A percentile compares a stretch with the other conserved stretches of the same genome.
These are phyloP conservation scores for Venturia canescens DNA, from an alignment of 1,140 invertebrate genomes.

Conservation along the genomic window DNA sequence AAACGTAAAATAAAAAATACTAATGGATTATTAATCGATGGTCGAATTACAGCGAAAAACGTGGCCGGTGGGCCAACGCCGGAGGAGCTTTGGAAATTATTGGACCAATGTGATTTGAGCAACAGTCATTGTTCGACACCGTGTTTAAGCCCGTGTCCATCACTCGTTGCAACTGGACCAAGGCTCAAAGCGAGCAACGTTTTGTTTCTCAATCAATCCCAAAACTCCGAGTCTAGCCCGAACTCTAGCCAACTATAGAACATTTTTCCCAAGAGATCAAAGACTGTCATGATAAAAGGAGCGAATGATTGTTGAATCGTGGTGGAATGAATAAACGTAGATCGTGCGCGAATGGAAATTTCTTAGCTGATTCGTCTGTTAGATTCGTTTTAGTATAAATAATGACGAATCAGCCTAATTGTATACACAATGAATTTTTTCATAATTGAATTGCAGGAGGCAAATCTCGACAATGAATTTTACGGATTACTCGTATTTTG, in stretches of 20 bases:
- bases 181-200: conserved; percentile 86
- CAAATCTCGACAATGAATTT: neutral
- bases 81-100: conserved; percentile 90
- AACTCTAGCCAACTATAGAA: conserved; percentile 65
- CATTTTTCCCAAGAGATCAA: neutral
- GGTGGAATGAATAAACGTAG: too few species aligned
- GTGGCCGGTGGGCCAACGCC: conserved; percentile 90
- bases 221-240: conserved; percentile 68
- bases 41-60: conserved; percentile 62
- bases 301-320: neutral
- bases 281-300: conserved; percentile 14
- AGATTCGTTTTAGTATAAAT: too few species aligned
- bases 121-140: conserved; percentile 90
- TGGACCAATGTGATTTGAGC: conserved; percentile 95
- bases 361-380: too few species aligned
- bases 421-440: too few species aligned
- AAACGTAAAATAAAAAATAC: too few species aligned
- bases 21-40: too few species aligned
- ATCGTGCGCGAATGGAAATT: too few species aligned
- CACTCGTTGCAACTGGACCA: conserved; percentile 78
- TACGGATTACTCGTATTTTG: conserved; percentile 33
- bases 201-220: conserved; percentile 83
- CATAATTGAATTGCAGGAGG: too few species aligned
- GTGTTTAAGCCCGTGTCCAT: conserved; percentile 89
- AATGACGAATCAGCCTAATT: too few species aligned